phyloP scores from a whole-genome alignment of 1,140 invertebrate species.

The Drepana arcuata region DNA sequence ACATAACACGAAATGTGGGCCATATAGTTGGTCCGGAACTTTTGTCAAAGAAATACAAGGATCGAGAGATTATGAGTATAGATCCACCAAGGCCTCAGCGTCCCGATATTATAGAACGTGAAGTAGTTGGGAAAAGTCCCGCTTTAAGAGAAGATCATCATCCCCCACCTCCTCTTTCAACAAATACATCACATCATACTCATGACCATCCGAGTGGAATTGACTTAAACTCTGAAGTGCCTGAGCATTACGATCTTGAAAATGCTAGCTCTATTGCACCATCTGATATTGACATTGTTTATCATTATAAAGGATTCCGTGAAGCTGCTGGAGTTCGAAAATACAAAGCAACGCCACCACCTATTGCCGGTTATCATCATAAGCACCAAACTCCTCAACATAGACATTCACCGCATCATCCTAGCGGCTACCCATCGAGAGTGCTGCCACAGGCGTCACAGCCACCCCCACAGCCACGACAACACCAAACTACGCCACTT shows the following conservation, averaged over 20 bases:
- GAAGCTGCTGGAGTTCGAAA: conserved; percentile 85
- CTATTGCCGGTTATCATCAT: conserved; percentile 82
- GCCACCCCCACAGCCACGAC: conserved; percentile 71
- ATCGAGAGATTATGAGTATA: conserved; percentile 80
- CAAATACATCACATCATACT: conserved; percentile 75
- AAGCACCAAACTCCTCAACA: conserved; percentile 83
- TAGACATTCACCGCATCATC: conserved; percentile 80
- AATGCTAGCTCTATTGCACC: conserved; percentile 98
- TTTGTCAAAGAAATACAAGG: conserved; percentile 90
- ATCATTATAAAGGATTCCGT: conserved; percentile 95
- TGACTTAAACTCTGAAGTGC: conserved; percentile 85
- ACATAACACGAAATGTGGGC: conserved; percentile 78
- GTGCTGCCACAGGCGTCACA: conserved; percentile 79
- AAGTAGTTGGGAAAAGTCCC: conserved; percentile 86
- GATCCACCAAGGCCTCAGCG: conserved; percentile 82
- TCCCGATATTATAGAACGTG: conserved; percentile 94
- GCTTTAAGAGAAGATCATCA: conserved; percentile 84
- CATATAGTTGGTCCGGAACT: conserved; percentile 85
- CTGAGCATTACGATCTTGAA: conserved; percentile 97
- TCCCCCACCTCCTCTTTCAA: conserved; percentile 77
- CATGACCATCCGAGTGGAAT: conserved; percentile 78
- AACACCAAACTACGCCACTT: conserved; percentile 89
- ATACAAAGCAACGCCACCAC: conserved; percentile 87
- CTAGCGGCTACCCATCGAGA: conserved; percentile 77
- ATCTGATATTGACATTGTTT: conserved; percentile 96